Conservation (phyloP, 2,888 invertebrate genomes). For the Eumacrocentrus americanus region DNA sequence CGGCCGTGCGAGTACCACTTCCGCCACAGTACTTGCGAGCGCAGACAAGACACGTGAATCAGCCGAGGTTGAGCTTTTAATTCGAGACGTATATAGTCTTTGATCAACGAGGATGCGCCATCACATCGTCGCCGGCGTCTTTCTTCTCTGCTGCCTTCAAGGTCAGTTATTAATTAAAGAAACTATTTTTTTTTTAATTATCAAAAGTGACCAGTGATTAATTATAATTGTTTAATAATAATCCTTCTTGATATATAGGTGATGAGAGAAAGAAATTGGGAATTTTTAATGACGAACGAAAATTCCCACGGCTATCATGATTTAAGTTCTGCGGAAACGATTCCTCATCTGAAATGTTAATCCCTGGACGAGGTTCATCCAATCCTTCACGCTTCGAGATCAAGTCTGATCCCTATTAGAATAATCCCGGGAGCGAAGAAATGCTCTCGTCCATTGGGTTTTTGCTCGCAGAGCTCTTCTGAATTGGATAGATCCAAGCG, state of each 20-base stretch:
- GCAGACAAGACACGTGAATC: too few relatives aligned
- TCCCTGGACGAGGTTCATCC: too few relatives aligned
- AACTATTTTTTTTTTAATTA: background rate
- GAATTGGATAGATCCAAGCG: background rate
- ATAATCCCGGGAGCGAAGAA: background rate
- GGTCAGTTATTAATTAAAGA: conserved; percentile 40
- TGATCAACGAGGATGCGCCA: conserved; percentile 48
- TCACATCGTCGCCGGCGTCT: conserved; percentile 49
- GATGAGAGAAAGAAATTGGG: background rate
- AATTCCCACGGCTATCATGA: background rate
- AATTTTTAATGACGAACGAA: too few relatives aligned
- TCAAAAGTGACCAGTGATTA: too few relatives aligned
- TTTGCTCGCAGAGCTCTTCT: background rate
- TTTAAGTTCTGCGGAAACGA: too few relatives aligned
- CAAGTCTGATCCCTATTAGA: background rate
- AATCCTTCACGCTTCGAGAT: background rate
- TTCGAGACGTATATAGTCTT: background rate
- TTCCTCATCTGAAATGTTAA: too few relatives aligned
- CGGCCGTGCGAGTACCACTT: conserved; percentile 31
- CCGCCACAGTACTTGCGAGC: too few relatives aligned
- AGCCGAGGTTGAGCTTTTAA: background rate
- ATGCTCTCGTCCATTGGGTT: too few relatives aligned
- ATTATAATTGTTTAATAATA: too few relatives aligned
- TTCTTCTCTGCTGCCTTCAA: conserved; percentile 55
- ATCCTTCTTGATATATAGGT: too few relatives aligned